Evolutionary conservation across 2,797 vertebrate species (phyloP).

Genomic region (Somateria mollissima): DNA sequence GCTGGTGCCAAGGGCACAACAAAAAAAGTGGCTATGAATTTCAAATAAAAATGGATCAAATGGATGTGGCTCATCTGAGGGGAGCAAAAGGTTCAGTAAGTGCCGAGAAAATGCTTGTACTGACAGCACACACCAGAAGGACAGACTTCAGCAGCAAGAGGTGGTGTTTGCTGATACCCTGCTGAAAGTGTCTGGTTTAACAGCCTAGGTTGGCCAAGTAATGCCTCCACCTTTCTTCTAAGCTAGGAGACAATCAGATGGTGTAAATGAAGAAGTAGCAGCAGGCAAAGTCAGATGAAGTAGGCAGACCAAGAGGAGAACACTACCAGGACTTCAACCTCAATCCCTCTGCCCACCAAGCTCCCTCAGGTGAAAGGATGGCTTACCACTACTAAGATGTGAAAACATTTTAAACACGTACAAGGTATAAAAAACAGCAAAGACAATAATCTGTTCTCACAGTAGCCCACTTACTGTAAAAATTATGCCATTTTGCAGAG

Average conservation of each 20-base stretch:
- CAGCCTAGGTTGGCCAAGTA: not conserved
- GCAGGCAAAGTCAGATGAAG: not conserved
- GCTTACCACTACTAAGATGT: too few relatives aligned
- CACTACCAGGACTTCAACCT: not conserved
- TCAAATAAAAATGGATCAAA: not conserved
- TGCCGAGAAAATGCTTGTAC: rapidly evolving
- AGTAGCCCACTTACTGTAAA: not conserved
- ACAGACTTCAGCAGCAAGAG: not conserved
- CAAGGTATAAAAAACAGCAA: not conserved
- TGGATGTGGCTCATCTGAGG: not conserved
- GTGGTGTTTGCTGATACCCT: not conserved
- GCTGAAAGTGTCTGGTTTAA: not conserved
- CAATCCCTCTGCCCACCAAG: not conserved
- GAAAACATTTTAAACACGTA: not conserved
- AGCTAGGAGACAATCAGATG: not conserved
- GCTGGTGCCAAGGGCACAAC: not conserved
- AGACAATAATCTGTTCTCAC: not conserved
- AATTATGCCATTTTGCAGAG: not conserved
- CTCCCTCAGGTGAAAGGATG: not conserved
- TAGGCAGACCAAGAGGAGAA: not conserved
- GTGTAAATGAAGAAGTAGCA: not conserved
- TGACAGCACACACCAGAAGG: not conserved
- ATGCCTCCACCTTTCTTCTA: not conserved
- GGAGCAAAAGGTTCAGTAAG: not conserved
- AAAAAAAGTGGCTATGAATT: not conserved